Evolutionary conservation across 1,140 invertebrate genomes (phyloP).

Genomic region (Drosophila micromelanica): DNA sequence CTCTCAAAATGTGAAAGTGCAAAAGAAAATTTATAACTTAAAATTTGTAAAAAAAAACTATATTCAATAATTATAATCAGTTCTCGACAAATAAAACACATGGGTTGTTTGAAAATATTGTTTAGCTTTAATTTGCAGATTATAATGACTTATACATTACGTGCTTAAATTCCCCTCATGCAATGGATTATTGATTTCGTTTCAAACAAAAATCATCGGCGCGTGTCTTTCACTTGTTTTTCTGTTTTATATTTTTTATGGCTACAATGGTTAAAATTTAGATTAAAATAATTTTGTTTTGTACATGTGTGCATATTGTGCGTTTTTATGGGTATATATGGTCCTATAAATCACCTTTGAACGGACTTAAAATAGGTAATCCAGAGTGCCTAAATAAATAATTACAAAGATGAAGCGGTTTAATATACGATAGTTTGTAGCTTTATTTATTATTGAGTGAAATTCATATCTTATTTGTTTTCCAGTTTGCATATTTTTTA

Average conservation of each 20-base stretch:
- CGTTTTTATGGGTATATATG: constrained; percentile 17
- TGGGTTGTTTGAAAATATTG: constrained; percentile 29
- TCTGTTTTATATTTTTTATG: constrained; percentile 1
- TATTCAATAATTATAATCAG: constrained; percentile 24
- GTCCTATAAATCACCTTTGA: constrained; percentile 25
- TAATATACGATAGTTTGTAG: constrained; percentile 24
- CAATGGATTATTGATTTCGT: constrained; percentile 19
- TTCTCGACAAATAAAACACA: constrained; percentile 38
- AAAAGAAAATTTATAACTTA: constrained; percentile 35
- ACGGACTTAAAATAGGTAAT: constrained; percentile 38
- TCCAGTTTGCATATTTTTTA: constrained; percentile 19
- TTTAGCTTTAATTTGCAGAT: constrained; percentile 49
- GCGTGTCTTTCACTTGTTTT: background rate
- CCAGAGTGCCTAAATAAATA: constrained; percentile 53
- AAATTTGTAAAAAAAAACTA: constrained; percentile 13
- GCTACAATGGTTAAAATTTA: constrained; percentile 19
- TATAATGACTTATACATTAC: constrained; percentile 34
- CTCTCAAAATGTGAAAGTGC: constrained; percentile 11
- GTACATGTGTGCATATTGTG: constrained; percentile 30
- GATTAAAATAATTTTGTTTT: constrained; percentile 32
- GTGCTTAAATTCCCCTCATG: constrained; percentile 29
- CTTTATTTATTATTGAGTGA: constrained; percentile 43
- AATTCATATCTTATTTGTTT: constrained; percentile 25
- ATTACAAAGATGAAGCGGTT: constrained; percentile 42
- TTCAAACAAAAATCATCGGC: constrained; percentile 22